Conservation (phyloP, 2,888 invertebrate species). For the Sesia apiformis region DNA sequence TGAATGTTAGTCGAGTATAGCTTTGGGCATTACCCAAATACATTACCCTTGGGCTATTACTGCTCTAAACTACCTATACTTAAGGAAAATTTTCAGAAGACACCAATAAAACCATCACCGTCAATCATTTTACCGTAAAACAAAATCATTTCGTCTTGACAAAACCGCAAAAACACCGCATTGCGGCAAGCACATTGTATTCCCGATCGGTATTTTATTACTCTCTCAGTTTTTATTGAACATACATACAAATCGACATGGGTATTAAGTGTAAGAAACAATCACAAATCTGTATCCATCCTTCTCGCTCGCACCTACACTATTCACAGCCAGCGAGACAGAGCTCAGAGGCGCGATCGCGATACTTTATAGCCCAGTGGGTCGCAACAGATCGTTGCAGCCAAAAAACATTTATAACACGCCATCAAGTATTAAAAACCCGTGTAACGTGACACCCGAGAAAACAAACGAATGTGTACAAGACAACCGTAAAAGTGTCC, state of each 20-base stretch:
- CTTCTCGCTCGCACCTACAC: conserved; percentile 22
- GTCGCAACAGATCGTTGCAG: conserved; percentile 39
- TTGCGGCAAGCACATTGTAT: conserved; percentile 30
- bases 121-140: neutral
- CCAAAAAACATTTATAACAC: conserved; percentile 63
- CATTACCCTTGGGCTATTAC: too few relatives aligned
- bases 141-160: conserved; percentile 13
- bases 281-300: conserved; percentile 23
- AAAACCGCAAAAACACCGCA: conserved; percentile 26
- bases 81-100: too few relatives aligned
- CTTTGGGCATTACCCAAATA: too few relatives aligned
- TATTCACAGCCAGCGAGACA: conserved; percentile 11
- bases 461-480: conserved; percentile 38
- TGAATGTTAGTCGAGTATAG: too few relatives aligned
- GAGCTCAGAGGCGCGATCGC: conserved; percentile 20
- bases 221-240: conserved; percentile 26
- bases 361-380: conserved; percentile 40
- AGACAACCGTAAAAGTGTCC: conserved; percentile 33
- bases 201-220: conserved; percentile 30
- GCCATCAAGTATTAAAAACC: conserved; percentile 61
- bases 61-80: too few relatives aligned
- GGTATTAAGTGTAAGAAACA: conserved; percentile 41
- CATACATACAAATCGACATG: conserved; percentile 45
- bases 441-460: conserved; percentile 59
- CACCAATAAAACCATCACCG: neutral